Evolutionary conservation across 2,888 invertebrate genomes (phyloP), one percentile per base, ranked within the genome.

Genomic region (Myathropa florea): DNA sequence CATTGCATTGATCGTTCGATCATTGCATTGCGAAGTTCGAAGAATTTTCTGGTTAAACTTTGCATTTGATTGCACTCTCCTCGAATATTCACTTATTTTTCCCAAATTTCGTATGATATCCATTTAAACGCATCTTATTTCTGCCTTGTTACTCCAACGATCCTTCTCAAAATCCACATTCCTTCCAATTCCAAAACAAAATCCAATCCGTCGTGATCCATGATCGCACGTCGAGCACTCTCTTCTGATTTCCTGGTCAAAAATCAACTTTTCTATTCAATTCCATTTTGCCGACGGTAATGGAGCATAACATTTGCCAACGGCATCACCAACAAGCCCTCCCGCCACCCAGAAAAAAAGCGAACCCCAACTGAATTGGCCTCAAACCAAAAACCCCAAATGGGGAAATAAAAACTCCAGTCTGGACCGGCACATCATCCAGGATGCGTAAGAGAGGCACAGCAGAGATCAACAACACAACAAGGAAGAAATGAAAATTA

Each of bases 391-490:
- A 33, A 46, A 6, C 18, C 7, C 14, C 14, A 2, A 24, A 14
- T 18, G 24, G 24, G 24, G 12, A 57, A 57, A 24, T 4, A 4
- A 23, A 57, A 24, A 14, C 24, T 24, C 24, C 10, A 57, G 12
- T 4, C 57, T 23, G 23, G 24, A 23, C 46, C 46, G 46, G 10
- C 10, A 10, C 30, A 46, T n/a, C 46, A 18, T 9, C 4, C 23
- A 79, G 83, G 83, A 83, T 83, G 63, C 68, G 68, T 73, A 83
- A 83, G 83, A 83, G 78, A 78, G 36, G 30, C 23, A n/a, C n/a
- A n/a, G 46, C 46, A 46, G 46, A 46, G 46, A 46, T 46, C 46
- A 46, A 7, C 46, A 46, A n/a, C 39, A 39, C 39, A n/a, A n/a
- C n/a, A 59, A 55, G 28, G 36, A 39, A 59, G 30, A 67, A 59